Evolutionary conservation across 1,140 invertebrate species (phyloP), one percentile per base, ranked within the genome.

Genomic region (Bombus sibiricus): DNA sequence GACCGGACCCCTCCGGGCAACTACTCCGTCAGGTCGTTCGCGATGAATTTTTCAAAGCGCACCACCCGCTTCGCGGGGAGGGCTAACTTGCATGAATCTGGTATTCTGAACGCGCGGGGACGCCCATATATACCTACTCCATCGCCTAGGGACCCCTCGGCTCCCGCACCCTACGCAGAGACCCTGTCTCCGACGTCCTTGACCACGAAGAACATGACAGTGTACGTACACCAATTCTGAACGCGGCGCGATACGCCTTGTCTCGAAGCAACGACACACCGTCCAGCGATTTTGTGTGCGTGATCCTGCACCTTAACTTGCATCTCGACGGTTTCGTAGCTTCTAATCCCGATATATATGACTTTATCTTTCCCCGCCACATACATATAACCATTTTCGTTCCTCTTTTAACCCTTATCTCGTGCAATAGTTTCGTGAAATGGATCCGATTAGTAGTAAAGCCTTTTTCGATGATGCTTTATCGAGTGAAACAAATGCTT

Each of bases 41-140:
- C 82, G 79, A 83, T 91, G 88, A 91, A 89, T 89, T 86, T 91
- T 87, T 86, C 88, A 88, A 89, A 43, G 39, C 39, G 73, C 81
- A 85, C 88, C 88, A 90, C 92, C 89, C 88, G 88, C 91, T 87
- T 89, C 90, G 91, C 91, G 92, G 92, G 91, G 92, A 95, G 93
- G 93, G 89, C 93, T 88, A 95, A 92, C 92, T 79, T 86, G 87
- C 76, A 86, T 94, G 93, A 94, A 94, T 95, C 94, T 94, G 93
- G 91, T 95, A 95, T 95, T 94, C 95, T 90, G 92, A 89, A 88
- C 93, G 94, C 94, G 94, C 93, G 93, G 92, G 93, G 93, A 90
- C 91, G 93, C 92, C 92, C 93, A 94, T 95, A 94, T 95, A 95
- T 95, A 95, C 94, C 87, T 90, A 89, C 89, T 85, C 86, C 86